phyloP scores from a whole-genome alignment of 2,888 invertebrate genomes.

The Tribolium freemani region DNA sequence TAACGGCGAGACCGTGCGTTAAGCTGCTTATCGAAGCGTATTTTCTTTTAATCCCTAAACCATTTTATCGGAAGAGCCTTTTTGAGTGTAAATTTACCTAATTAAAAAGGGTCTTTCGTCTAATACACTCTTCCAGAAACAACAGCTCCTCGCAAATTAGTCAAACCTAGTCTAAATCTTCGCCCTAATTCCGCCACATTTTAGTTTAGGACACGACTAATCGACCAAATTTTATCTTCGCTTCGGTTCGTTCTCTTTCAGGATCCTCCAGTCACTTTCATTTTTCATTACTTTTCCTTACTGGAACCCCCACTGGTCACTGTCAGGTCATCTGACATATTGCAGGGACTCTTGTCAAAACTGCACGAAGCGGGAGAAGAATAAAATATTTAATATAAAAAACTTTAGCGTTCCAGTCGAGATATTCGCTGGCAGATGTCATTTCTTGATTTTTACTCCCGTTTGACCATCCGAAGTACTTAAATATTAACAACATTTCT shows the following conservation, averaged over 20 bases:
- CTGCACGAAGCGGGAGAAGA: constrained; percentile 46
- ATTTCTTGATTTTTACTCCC: constrained; percentile 53
- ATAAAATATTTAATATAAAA: constrained; percentile 55
- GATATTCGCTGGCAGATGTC: constrained; percentile 48
- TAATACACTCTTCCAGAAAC: constrained; percentile 20
- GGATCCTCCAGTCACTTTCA: constrained; percentile 42
- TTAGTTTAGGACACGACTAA: constrained; percentile 21
- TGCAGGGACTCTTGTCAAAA: constrained; percentile 50
- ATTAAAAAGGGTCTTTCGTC: constrained; percentile 37
- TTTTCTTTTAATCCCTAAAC: constrained; percentile 53
- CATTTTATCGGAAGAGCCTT: constrained; percentile 51
- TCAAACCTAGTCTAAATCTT: constrained; percentile 15
- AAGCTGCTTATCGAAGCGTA: constrained; percentile 53
- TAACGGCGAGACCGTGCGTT: constrained; percentile 48
- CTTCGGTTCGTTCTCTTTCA: constrained; percentile 10
- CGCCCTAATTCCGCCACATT: constrained; percentile 7
- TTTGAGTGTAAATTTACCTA: constrained; percentile 47
- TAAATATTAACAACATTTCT: constrained; percentile 32
- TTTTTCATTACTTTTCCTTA: constrained; percentile 47
- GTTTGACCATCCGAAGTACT: constrained; percentile 63
- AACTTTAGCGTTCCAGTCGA: constrained; percentile 28
- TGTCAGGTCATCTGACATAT: constrained; percentile 55
- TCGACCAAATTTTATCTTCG: constrained; percentile 23
- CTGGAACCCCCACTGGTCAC: constrained; percentile 49
- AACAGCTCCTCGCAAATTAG: constrained; percentile 26